Conservation (phyloP, 53 echinoderm and acorn worm genomes). For the Henricia sp. region DNA sequence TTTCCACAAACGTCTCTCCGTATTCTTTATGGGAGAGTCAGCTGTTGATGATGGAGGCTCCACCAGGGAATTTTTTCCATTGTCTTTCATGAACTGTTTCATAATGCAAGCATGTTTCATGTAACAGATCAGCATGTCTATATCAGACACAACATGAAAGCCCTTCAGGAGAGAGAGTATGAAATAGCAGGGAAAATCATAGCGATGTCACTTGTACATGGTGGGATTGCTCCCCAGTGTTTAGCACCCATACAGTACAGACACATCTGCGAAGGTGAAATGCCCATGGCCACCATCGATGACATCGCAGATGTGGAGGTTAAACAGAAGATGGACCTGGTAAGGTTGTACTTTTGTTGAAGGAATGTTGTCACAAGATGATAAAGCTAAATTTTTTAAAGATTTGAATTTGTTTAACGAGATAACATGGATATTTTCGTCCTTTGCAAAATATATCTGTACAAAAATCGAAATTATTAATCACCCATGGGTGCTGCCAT, state of each 20-base stretch:
- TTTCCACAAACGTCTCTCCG: neutral
- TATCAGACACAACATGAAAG: neutral
- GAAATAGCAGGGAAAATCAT: neutral
- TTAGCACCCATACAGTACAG: neutral
- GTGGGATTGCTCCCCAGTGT: neutral
- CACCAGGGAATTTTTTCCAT: slow-evolving; percentile 4
- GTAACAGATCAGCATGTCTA: neutral
- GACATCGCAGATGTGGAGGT: neutral
- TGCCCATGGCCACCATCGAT: neutral
- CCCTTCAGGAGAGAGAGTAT: neutral
- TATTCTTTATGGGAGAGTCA: neutral
- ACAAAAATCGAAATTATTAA: too few species aligned
- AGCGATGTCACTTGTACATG: slow-evolving; percentile 8
- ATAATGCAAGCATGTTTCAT: neutral
- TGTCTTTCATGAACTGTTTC: neutral
- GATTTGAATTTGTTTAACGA: too few species aligned
- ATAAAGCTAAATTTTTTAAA: neutral
- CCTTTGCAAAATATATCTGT: too few species aligned
- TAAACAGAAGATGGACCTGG: slow-evolving; percentile 1
- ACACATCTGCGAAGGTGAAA: neutral
- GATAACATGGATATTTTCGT: too few species aligned
- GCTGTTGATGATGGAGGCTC: slow-evolving; percentile 18
- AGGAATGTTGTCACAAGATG: neutral
- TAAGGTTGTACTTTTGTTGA: neutral
- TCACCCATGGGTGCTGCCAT: too few species aligned